Evolutionary conservation across 2,888 invertebrate genomes (phyloP).

Genomic region (Thera obeliscata): DNA sequence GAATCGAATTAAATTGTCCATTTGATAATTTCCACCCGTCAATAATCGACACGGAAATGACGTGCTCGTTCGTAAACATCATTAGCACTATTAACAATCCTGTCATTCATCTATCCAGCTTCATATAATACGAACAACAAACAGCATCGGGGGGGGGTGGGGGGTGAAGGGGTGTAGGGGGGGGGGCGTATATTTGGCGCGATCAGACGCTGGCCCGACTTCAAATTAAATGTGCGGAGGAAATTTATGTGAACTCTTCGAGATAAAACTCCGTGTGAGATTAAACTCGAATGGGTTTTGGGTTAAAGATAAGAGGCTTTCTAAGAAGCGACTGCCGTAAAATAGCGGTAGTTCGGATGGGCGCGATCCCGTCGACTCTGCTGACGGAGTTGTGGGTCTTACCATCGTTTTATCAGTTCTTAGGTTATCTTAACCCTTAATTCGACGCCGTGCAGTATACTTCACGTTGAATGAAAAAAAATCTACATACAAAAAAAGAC

Average conservation of each 20-base stretch:
- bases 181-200: constrained; percentile 29
- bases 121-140: constrained; percentile 9
- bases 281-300: constrained; percentile 25
- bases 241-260: constrained; percentile 41
- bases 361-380: too few species aligned
- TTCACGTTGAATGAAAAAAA: too few species aligned
- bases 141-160: background rate
- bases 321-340: background rate
- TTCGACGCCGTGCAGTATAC: too few species aligned
- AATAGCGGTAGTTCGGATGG: background rate
- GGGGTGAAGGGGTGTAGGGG: background rate
- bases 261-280: constrained; percentile 32
- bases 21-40: background rate
- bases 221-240: constrained; percentile 47
- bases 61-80: background rate
- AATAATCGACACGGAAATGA: background rate
- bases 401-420: too few species aligned
- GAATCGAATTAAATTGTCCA: background rate
- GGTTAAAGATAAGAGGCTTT: background rate
- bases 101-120: background rate
- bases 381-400: too few species aligned
- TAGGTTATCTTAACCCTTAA: too few species aligned
- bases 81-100: background rate
- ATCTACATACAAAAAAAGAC: too few species aligned
- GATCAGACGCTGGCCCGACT: constrained; percentile 35